phyloP scores from a whole-genome alignment of 2,113 vertebrate genomes.

The Passer domesticus region DNA sequence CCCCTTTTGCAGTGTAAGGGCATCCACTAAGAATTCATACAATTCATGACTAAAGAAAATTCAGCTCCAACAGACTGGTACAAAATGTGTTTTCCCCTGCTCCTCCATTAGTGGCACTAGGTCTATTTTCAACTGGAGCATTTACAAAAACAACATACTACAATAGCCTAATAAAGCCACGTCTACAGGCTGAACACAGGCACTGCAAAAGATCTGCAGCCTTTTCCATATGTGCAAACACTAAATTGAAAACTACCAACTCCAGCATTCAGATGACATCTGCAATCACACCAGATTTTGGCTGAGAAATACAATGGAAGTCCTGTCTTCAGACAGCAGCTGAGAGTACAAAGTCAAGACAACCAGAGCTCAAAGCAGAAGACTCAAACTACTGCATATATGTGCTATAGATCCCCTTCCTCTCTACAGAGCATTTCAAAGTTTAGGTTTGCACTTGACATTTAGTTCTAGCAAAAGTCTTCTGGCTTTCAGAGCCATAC shows the following conservation, averaged over 20 bases:
- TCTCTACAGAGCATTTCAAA: neutral
- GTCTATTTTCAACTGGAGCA: constrained; percentile 1
- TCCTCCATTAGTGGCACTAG: constrained; percentile 3
- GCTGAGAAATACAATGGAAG: neutral
- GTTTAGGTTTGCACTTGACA: neutral
- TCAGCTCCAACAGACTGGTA: constrained; percentile 4
- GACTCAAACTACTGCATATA: neutral
- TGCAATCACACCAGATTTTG: neutral
- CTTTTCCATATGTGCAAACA: neutral
- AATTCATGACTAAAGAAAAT: neutral
- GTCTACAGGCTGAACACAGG: neutral
- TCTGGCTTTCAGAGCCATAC: constrained; percentile 16
- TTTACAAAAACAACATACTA: neutral
- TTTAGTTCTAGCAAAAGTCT: neutral
- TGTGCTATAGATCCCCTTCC: neutral
- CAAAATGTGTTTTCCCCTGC: neutral
- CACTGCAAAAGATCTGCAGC: neutral
- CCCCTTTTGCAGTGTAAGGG: neutral
- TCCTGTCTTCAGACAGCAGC: neutral
- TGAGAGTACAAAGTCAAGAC: neutral
- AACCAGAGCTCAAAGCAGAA: neutral
- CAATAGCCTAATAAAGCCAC: constrained; percentile 40
- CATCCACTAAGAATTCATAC: neutral
- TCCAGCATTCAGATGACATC: neutral
- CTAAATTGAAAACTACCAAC: neutral